phyloP scores from a whole-genome alignment of 2,888 invertebrate species.

The Litoditis marina region DNA sequence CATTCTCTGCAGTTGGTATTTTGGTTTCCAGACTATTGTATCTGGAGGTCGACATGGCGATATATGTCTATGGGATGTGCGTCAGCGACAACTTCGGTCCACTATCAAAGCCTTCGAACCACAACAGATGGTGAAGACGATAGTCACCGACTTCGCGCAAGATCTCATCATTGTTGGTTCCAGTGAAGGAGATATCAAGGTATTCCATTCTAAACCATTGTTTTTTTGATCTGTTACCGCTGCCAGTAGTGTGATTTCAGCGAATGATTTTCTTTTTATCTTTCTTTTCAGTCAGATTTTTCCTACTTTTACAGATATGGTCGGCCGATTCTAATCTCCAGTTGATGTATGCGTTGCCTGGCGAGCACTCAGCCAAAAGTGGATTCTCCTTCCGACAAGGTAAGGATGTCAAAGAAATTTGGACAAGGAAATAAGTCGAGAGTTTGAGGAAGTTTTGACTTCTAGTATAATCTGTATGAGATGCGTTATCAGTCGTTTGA shows the following conservation, averaged over 20 bases:
- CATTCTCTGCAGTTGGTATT: not conserved
- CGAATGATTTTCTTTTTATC: no score
- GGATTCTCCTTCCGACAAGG: slow-evolving; percentile 88
- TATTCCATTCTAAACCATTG: no score
- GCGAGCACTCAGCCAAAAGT: slow-evolving; percentile 84
- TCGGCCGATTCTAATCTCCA: slow-evolving; percentile 79
- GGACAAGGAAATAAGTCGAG: no score
- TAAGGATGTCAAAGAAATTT: no score
- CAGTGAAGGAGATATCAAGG: slow-evolving; percentile 68
- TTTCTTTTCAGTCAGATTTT: no score
- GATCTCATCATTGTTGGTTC: slow-evolving; percentile 91
- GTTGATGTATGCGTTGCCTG: slow-evolving; percentile 80
- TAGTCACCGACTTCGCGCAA: slow-evolving; percentile 88
- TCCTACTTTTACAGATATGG: slow-evolving; percentile 80
- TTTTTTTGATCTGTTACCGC: no score
- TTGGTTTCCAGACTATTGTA: slow-evolving; percentile 73
- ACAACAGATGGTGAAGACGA: slow-evolving; percentile 87
- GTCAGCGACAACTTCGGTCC: slow-evolving; percentile 71
- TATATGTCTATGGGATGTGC: slow-evolving; percentile 89
- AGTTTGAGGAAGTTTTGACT: no score
- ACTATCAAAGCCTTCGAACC: slow-evolving; percentile 71
- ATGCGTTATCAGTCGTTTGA: not conserved
- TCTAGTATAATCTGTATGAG: no score
- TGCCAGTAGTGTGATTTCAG: not conserved
- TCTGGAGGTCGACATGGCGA: slow-evolving; percentile 96